These are phyloP conservation scores for Scatophagus argus DNA, from an alignment of 2,113 vertebrate genomes.

Conservation along the genomic window DNA sequence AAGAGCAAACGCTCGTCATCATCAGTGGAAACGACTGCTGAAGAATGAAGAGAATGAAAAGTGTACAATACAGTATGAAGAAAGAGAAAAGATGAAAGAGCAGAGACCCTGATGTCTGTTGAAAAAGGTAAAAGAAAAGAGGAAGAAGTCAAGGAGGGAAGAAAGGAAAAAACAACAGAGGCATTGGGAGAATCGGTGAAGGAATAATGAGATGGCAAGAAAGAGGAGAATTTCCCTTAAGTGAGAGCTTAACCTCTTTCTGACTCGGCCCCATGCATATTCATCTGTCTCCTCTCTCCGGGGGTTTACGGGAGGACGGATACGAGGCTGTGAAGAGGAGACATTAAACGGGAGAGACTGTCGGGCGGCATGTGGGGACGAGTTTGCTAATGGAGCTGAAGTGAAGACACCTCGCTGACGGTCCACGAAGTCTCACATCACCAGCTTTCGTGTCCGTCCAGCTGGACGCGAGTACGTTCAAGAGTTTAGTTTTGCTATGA, in stretches of 20 bases:
- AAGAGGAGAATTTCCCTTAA: conserved; percentile 14
- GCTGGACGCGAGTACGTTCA: background rate
- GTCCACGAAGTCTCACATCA: background rate
- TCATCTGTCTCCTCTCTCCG: conserved; percentile 11
- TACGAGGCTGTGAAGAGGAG: background rate
- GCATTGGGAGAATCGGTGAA: background rate
- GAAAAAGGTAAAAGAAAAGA: too few relatives aligned
- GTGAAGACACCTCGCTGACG: background rate
- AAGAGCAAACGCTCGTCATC: conserved; percentile 6
- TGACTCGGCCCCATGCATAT: conserved; percentile 34
- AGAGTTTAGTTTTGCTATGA: background rate
- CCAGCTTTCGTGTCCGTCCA: background rate
- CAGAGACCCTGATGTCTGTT: background rate
- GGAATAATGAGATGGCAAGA: conserved; percentile 14
- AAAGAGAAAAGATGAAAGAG: background rate
- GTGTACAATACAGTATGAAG: background rate
- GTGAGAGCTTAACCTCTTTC: conserved; percentile 43
- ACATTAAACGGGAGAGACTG: background rate
- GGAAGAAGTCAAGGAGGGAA: background rate
- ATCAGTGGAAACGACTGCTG: background rate
- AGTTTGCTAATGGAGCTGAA: background rate
- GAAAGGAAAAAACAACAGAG: background rate
- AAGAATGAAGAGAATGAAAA: background rate
- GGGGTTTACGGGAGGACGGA: background rate
- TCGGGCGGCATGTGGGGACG: background rate